Base-by-base conservation (phyloP, 2,113 vertebrate species). In the Cyanoliseus patagonus region DNA sequence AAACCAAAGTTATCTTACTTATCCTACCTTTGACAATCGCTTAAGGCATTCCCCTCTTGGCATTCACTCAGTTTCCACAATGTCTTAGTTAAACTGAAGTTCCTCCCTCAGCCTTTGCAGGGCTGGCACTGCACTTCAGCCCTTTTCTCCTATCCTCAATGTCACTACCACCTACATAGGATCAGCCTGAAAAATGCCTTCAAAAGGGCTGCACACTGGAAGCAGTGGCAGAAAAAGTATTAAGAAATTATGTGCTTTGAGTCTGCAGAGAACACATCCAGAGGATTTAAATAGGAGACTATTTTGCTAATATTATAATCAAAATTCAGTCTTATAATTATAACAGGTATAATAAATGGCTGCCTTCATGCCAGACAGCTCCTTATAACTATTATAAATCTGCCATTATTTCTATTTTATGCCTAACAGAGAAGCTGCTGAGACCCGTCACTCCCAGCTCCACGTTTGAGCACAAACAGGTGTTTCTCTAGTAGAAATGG, bases 321-420 rank as follows among this genome's bases (percentile, higher is more conserved):
- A n/a, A 80, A 92, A 66, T 76, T 95, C 44, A 88, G 64, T 62
- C 10, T 82, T 75, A 59, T 63, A 92, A 85, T 84, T 93, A 83
- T 46, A 47, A 68, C 13, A 49, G 20, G 24, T 53, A n/a, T 75
- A 80, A 92, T 88, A 94, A 95, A 95, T 42, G 53, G 35, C 73
- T 92, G 79, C 77, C 73, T 80, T 83, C 76, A 20, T 69, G 73
- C 53, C 88, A 90, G 49, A 66, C 37, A 90, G 46, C 66, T 93
- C 66, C 81, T 72, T n/a, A 7, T 33, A 90, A 83, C 57, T 73
- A 44, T 57, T 46, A 78, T 66, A 94, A 88, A 92, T 88, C 73
- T 76, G 37, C 51, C 41, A 13, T 70, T 70, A 86, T 78, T 92
- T 93, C 66, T 39, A 91, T 84, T 92, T 86, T 30, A 49, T 0